A percentile compares a stretch with the other conserved stretches of the same genome.
Evolutionary conservation across 1,140 invertebrate species (phyloP).

Genomic region (Caenorhabditis brenneri): DNA sequence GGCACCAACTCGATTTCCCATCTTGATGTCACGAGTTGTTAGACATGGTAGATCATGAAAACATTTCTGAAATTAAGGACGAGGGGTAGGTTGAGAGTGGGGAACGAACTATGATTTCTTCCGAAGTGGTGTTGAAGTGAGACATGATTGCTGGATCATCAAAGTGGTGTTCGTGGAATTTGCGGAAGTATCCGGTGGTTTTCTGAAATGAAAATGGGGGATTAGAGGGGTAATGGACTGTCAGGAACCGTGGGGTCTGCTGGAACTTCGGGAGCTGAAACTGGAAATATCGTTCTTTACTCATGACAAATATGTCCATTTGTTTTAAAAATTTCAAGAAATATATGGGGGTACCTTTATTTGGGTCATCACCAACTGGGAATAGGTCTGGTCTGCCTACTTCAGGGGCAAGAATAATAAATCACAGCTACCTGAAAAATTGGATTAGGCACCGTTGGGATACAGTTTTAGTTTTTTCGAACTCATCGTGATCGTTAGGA

Average conservation of each 20-base stretch:
- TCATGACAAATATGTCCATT: too few species aligned
- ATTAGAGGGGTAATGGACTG: not conserved
- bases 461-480: too few species aligned
- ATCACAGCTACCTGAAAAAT: too few species aligned
- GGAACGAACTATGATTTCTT: not conserved
- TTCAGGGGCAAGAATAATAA: too few species aligned
- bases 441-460: too few species aligned
- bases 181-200: conserved; percentile 8
- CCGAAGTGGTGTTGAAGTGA: not conserved
- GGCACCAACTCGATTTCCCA: not conserved
- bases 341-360: too few species aligned
- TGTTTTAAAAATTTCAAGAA: too few species aligned
- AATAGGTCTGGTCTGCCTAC: too few species aligned
- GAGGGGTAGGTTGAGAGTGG: not conserved
- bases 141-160: not conserved
- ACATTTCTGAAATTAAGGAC: not conserved
- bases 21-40: not conserved
- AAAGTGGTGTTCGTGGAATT: not conserved
- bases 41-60: not conserved
- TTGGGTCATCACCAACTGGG: too few species aligned
- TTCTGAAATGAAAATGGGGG: not conserved
- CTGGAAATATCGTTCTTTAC: too few species aligned
- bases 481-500: too few species aligned
- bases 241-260: not conserved
- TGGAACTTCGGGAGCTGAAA: not conserved